These are phyloP conservation scores for Python bivittatus DNA, from an alignment of 2,113 vertebrate species.

Conservation along the genomic window DNA sequence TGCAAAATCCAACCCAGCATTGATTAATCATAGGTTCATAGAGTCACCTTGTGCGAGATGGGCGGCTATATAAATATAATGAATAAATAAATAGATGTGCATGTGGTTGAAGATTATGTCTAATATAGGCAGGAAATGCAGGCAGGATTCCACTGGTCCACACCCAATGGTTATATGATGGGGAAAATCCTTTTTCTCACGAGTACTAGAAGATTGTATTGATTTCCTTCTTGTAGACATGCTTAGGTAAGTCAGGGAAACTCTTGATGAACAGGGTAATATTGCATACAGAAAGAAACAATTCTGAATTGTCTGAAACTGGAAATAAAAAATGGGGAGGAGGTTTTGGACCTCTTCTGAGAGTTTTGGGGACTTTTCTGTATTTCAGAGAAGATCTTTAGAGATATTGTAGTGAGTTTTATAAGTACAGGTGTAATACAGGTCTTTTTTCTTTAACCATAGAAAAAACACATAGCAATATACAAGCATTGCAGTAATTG, in stretches of 20 bases:
- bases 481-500: background rate
- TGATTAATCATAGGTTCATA: background rate
- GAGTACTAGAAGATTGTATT: background rate
- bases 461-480: background rate
- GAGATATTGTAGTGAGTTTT: background rate
- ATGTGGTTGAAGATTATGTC: background rate
- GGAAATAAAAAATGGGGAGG: background rate
- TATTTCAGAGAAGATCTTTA: conserved; percentile 10
- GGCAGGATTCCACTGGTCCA: background rate
- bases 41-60: too few relatives aligned
- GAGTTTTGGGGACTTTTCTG: background rate
- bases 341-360: background rate
- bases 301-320: background rate
- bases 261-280: background rate
- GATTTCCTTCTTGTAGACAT: background rate
- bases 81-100: too few relatives aligned
- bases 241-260: background rate
- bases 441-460: background rate
- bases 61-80: too few relatives aligned
- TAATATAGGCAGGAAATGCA: background rate
- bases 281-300: background rate
- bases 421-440: background rate
- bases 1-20: background rate
- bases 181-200: background rate
- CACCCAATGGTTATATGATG: background rate